These are phyloP conservation scores for Synchiropus splendidus DNA, from an alignment of 2,113 vertebrate genomes.

Conservation along the genomic window DNA sequence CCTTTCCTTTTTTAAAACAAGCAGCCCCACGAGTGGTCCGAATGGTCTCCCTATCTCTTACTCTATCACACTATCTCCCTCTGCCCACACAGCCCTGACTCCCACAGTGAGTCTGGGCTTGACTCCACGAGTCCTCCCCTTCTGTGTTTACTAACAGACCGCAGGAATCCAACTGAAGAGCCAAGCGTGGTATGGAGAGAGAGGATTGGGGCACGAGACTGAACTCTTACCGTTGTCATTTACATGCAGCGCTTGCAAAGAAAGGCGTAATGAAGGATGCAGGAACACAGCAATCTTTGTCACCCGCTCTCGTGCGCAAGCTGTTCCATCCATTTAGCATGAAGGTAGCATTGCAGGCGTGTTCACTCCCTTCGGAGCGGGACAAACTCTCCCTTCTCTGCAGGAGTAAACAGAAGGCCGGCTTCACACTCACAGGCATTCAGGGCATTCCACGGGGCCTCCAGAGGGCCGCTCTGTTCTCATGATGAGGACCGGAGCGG, in stretches of 20 bases:
- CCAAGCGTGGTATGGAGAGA: constrained; percentile 20
- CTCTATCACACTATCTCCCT: not conserved
- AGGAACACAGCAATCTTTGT: constrained; percentile 7
- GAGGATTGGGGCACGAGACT: constrained; percentile 5
- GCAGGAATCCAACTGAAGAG: constrained; percentile 48
- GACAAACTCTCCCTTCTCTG: constrained; percentile 24
- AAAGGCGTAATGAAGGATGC: constrained; percentile 33
- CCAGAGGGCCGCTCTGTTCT: constrained; percentile 28
- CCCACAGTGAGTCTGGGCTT: constrained; percentile 16
- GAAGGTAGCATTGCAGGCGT: constrained; percentile 21
- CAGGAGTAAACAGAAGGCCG: constrained; percentile 45
- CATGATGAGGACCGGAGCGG: not conserved
- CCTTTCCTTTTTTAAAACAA: constrained; percentile 44
- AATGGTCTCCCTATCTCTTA: constrained; percentile 15
- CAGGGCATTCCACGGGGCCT: constrained; percentile 58
- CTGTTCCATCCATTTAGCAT: constrained; percentile 31
- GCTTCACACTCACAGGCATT: constrained; percentile 42
- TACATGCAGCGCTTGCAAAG: constrained; percentile 16
- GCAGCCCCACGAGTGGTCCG: constrained; percentile 16
- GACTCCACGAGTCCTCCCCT: constrained; percentile 21
- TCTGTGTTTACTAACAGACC: constrained; percentile 49
- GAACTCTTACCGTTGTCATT: not conserved
- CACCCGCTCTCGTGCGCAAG: constrained; percentile 17
- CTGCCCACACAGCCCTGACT: constrained; percentile 9
- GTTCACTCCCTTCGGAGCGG: constrained; percentile 36